These are phyloP conservation scores for Chlorodrepanis virens DNA, from an alignment of 2,113 vertebrate genomes.

Conservation along the genomic window DNA sequence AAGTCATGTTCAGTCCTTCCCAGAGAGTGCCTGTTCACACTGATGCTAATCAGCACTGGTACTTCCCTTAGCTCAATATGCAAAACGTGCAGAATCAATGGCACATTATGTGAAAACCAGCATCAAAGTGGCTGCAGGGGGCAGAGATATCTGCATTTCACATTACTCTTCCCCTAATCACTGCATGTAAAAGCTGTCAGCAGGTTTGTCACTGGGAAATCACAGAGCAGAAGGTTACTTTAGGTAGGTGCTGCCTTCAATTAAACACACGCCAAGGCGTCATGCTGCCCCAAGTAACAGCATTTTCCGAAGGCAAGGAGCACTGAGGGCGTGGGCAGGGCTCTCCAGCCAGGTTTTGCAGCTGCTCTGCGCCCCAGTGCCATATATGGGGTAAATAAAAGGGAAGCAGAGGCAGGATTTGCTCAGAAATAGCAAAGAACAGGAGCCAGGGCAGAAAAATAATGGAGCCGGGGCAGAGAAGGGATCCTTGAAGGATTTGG, in stretches of 20 bases:
- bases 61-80: neutral
- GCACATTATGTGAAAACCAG: neutral
- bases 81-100: neutral
- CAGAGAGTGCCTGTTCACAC: neutral
- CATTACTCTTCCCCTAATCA: neutral
- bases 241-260: neutral
- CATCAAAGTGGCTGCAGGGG: neutral
- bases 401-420: neutral
- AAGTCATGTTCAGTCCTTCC: neutral
- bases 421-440: neutral
- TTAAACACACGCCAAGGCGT: neutral
- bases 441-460: neutral
- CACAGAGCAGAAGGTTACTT: neutral
- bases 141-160: neutral
- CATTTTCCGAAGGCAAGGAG: neutral
- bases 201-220: neutral
- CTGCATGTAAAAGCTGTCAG: neutral
- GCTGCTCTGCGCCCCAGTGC: neutral
- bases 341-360: neutral
- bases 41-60: neutral
- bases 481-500: neutral
- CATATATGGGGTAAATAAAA: neutral
- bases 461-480: neutral
- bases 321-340: rapidly evolving
- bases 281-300: neutral